phyloP scores from a whole-genome alignment of 2,113 vertebrate species.

The Salvelinus alpinus region DNA sequence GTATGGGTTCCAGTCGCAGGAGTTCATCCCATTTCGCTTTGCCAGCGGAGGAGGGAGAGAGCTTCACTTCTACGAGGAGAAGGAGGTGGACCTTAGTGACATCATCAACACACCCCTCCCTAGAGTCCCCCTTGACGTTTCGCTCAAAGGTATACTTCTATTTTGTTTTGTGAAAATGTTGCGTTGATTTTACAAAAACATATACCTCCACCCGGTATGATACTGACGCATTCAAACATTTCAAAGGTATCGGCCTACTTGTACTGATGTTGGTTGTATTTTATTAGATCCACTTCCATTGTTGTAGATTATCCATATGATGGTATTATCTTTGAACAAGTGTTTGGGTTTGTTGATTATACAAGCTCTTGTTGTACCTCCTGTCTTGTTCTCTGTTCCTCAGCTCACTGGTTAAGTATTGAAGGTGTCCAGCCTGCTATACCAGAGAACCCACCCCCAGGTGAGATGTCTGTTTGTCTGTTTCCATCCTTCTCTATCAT shows the following conservation, averaged over 20 bases:
- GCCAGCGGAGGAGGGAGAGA: slow-evolving; percentile 91
- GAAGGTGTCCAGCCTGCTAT: slow-evolving; percentile 90
- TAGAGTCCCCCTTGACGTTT: slow-evolving; percentile 88
- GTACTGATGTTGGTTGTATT: too few relatives aligned
- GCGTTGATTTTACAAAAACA: too few relatives aligned
- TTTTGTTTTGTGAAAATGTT: too few relatives aligned
- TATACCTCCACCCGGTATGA: too few relatives aligned
- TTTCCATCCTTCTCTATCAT: not conserved
- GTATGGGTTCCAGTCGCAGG: slow-evolving; percentile 89
- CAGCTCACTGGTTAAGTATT: slow-evolving; percentile 93
- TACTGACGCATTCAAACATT: too few relatives aligned
- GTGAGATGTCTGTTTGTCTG: slow-evolving; percentile 59
- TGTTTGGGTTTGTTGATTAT: not conserved
- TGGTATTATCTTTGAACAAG: not conserved
- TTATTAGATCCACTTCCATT: too few relatives aligned
- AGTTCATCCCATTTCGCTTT: slow-evolving; percentile 92
- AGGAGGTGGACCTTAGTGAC: slow-evolving; percentile 90
- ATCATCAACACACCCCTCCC: slow-evolving; percentile 93
- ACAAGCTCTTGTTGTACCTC: not conserved
- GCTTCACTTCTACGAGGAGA: slow-evolving; percentile 92
- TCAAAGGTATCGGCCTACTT: not conserved
- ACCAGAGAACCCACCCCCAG: slow-evolving; percentile 91
- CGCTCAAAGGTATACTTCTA: slow-evolving; percentile 81
- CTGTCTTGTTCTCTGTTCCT: slow-evolving; percentile 4
- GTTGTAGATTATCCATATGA: not conserved